These are phyloP conservation scores for Engystomops pustulosus DNA, from an alignment of 2,113 vertebrate genomes.

Conservation along the genomic window DNA sequence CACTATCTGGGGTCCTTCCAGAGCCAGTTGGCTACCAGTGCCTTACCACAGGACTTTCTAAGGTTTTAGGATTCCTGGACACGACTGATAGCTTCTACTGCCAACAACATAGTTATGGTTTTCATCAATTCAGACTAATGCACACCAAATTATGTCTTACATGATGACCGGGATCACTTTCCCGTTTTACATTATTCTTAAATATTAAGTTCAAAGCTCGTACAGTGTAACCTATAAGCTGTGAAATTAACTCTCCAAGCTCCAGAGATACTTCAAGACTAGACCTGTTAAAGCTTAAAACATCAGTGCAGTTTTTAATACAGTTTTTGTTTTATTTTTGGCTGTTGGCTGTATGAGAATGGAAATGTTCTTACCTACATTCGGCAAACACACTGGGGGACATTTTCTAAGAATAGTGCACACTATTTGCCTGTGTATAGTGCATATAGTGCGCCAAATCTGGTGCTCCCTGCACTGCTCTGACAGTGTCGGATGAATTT, in stretches of 20 bases:
- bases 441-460: too few species aligned
- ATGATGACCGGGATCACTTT: conserved; percentile 18
- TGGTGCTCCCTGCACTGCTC: too few species aligned
- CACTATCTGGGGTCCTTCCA: not conserved
- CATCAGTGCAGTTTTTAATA: too few species aligned
- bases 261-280: not conserved
- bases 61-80: conserved; percentile 24
- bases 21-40: conserved; percentile 14
- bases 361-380: too few species aligned
- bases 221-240: conserved; percentile 3
- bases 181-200: conserved; percentile 36
- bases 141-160: conserved; percentile 11
- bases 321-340: too few species aligned
- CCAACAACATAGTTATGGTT: conserved; percentile 32
- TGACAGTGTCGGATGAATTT: too few species aligned
- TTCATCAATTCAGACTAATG: conserved; percentile 28
- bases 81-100: not conserved
- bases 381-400: too few species aligned
- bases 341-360: too few species aligned
- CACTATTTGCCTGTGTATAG: too few species aligned
- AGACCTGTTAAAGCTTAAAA: not conserved
- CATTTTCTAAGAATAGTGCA: too few species aligned
- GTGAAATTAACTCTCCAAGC: not conserved
- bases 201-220: conserved; percentile 7
- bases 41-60: conserved; percentile 26